phyloP scores from a whole-genome alignment of 2,797 vertebrate genomes.

The Fistularia commersonii region DNA sequence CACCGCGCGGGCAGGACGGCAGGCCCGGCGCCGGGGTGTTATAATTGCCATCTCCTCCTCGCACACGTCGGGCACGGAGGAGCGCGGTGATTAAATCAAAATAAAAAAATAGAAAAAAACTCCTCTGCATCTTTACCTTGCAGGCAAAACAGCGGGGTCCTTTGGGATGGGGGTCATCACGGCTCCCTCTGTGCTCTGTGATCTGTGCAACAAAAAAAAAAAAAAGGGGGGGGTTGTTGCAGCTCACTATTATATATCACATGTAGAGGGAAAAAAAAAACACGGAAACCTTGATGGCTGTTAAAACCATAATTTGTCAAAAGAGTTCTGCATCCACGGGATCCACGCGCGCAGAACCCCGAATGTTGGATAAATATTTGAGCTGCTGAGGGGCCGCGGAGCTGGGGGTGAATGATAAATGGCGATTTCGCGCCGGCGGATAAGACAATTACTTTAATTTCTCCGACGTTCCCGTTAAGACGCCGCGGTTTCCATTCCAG shows the following conservation, averaged over 20 bases:
- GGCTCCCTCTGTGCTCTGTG: conserved; percentile 66
- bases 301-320: conserved; percentile 36
- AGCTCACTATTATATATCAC: conserved; percentile 37
- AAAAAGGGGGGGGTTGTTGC: conserved; percentile 23
- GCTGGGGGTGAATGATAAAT: conserved; percentile 19
- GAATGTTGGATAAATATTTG: conserved; percentile 43
- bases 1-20: conserved; percentile 66
- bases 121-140: conserved; percentile 71
- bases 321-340: conserved; percentile 11
- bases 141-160: conserved; percentile 78
- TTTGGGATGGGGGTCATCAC: conserved; percentile 70
- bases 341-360: not conserved
- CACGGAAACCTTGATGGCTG: conserved; percentile 33
- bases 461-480: conserved; percentile 26
- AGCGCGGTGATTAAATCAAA: conserved; percentile 74
- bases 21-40: conserved; percentile 59
- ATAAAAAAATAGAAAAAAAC: conserved; percentile 58
- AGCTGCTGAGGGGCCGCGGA: conserved; percentile 11
- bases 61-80: conserved; percentile 53
- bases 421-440: conserved; percentile 13
- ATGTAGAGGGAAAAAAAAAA: conserved; percentile 17
- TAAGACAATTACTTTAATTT: conserved; percentile 28
- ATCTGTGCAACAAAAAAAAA: conserved; percentile 57
- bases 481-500: conserved; percentile 10
- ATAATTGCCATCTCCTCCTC: conserved; percentile 79